Conservation (phyloP, 2,888 invertebrate species). For the Schrankia costaestrigalis region DNA sequence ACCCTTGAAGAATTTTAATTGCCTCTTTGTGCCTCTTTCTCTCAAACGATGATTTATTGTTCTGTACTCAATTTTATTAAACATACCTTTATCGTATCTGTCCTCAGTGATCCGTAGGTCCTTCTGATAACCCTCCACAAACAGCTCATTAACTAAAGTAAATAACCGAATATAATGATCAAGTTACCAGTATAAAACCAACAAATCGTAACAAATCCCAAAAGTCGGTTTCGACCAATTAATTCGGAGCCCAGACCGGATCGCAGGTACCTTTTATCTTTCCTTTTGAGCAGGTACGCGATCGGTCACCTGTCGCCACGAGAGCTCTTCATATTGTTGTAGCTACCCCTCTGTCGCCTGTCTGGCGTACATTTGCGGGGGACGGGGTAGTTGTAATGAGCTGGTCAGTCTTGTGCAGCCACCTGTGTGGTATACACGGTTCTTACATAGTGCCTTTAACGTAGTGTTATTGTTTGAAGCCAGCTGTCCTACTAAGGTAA, state of each 20-base stretch:
- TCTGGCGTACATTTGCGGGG: slow-evolving; percentile 36
- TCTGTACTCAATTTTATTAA: no score
- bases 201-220: slow-evolving; percentile 38
- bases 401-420: slow-evolving; percentile 61
- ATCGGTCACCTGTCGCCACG: slow-evolving; percentile 60
- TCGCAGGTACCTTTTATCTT: slow-evolving; percentile 63
- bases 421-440: slow-evolving; percentile 65
- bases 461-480: slow-evolving; percentile 54
- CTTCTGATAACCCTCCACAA: slow-evolving; percentile 3
- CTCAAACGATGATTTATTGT: no score
- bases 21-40: slow-evolving; percentile 14
- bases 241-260: slow-evolving; percentile 56
- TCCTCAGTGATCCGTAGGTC: no score
- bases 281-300: slow-evolving; percentile 65
- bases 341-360: slow-evolving; percentile 50
- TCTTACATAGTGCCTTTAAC: slow-evolving; percentile 51
- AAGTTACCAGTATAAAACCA: slow-evolving; percentile 39
- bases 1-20: slow-evolving; percentile 17
- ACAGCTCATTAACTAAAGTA: slow-evolving; percentile 21
- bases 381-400: slow-evolving; percentile 42
- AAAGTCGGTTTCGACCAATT: slow-evolving; percentile 58
- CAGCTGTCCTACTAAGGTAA: slow-evolving; percentile 51
- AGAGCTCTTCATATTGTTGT: slow-evolving; percentile 44
- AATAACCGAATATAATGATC: slow-evolving; percentile 31
- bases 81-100: no score